Conservation (phyloP, 2,113 vertebrate genomes). For the Spermophilus dauricus region DNA sequence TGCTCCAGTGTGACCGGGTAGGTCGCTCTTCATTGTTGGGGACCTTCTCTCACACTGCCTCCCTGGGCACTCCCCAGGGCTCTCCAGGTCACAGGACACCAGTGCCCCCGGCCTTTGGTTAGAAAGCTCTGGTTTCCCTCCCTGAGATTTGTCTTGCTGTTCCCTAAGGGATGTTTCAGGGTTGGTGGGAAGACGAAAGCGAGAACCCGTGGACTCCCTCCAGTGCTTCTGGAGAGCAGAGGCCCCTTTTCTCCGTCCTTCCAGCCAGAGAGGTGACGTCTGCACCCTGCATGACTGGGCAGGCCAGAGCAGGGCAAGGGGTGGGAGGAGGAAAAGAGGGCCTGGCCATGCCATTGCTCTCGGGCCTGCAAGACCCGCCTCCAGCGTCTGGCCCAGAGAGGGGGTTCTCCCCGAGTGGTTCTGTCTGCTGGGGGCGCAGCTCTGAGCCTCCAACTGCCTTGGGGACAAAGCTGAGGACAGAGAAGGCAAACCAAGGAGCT, state of each 20-base stretch:
- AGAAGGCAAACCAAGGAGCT: neutral
- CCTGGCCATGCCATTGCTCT: rapidly evolving
- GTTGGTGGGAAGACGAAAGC: neutral
- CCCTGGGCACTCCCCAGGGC: rapidly evolving
- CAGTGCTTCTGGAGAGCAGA: neutral
- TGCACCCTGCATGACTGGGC: rapidly evolving
- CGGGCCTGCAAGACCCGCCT: neutral
- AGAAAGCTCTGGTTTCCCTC: neutral
- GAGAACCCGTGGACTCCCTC: neutral
- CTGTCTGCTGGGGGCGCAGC: neutral
- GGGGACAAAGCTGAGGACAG: neutral
- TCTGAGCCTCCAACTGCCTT: neutral
- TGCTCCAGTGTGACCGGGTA: too few species aligned
- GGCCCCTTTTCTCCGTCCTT: neutral
- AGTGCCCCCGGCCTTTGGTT: neutral
- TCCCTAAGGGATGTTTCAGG: neutral
- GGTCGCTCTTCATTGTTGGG: rapidly evolving
- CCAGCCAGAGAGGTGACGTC: too few species aligned
- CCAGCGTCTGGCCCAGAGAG: neutral
- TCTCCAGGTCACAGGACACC: too few species aligned
- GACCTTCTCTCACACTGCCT: neutral
- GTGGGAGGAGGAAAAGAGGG: rapidly evolving
- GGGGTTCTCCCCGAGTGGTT: too few species aligned
- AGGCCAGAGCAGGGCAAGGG: neutral
- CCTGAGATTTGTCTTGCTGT: neutral